phyloP scores from a whole-genome alignment of 2,888 invertebrate genomes.

The Emmelina monodactyla region DNA sequence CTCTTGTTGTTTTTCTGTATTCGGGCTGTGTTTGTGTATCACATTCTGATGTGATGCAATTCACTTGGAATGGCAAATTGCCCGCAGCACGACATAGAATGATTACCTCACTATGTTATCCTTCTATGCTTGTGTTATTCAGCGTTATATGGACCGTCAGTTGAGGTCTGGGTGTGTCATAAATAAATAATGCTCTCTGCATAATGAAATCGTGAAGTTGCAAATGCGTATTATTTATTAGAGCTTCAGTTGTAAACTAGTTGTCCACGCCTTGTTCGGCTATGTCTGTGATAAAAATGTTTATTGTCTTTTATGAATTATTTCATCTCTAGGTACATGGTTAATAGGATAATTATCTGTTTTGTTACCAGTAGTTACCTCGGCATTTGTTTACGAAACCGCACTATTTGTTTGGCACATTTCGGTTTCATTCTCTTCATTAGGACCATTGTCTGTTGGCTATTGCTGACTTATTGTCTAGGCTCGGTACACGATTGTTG shows the following conservation, averaged over 20 bases:
- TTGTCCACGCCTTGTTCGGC: no score
- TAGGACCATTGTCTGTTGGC: constrained; percentile 23
- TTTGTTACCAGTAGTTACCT: no score
- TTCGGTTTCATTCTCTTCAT: constrained; percentile 24
- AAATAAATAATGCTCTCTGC: no score
- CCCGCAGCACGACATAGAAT: constrained; percentile 21
- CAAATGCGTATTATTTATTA: no score
- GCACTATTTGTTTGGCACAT: constrained; percentile 28
- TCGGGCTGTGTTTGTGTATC: constrained; percentile 37
- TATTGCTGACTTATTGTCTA: constrained; percentile 23
- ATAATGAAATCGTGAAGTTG: no score
- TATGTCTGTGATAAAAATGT: no score
- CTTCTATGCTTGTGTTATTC: neutral
- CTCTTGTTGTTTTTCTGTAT: constrained; percentile 31
- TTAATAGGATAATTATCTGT: no score
- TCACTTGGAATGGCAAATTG: constrained; percentile 28
- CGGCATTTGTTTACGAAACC: no score
- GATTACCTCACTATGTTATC: constrained; percentile 16
- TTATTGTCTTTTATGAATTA: no score
- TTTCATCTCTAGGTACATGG: no score
- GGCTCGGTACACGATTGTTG: constrained; percentile 18
- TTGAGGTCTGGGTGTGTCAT: neutral
- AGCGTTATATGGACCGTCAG: neutral
- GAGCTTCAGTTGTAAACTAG: no score
- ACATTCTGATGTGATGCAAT: constrained; percentile 28